These are phyloP conservation scores for Chironomus striatipennis DNA, from an alignment of 1,140 invertebrate genomes.

Conservation along the genomic window DNA sequence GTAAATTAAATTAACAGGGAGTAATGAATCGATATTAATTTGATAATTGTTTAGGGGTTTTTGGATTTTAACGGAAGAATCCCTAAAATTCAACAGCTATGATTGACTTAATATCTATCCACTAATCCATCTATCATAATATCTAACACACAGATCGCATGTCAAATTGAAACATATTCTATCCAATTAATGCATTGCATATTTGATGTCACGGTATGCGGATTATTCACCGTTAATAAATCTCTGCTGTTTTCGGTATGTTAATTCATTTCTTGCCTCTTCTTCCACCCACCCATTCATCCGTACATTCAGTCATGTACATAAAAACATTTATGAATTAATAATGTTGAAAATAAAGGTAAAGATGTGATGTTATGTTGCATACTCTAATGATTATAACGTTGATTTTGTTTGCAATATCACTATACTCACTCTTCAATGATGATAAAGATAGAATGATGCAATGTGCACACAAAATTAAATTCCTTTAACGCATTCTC, in stretches of 20 bases:
- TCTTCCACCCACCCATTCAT: too few species aligned
- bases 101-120: not conserved
- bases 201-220: not conserved
- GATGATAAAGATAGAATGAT: too few species aligned
- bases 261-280: not conserved
- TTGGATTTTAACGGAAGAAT: too few species aligned
- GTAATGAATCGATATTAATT: not conserved
- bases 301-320: too few species aligned
- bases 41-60: not conserved
- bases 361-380: not conserved
- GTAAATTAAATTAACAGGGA: too few species aligned
- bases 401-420: too few species aligned
- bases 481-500: too few species aligned
- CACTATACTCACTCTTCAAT: too few species aligned
- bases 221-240: not conserved
- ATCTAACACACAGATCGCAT: not conserved
- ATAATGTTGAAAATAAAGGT: not conserved
- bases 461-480: too few species aligned
- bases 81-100: too few species aligned
- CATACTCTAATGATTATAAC: too few species aligned
- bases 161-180: conserved; percentile 4
- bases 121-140: not conserved
- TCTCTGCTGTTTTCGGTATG: not conserved
- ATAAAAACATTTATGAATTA: not conserved
- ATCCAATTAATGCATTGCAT: not conserved